phyloP scores from a whole-genome alignment of 1,140 invertebrate genomes.

The Pseudomyrmex gracilis region DNA sequence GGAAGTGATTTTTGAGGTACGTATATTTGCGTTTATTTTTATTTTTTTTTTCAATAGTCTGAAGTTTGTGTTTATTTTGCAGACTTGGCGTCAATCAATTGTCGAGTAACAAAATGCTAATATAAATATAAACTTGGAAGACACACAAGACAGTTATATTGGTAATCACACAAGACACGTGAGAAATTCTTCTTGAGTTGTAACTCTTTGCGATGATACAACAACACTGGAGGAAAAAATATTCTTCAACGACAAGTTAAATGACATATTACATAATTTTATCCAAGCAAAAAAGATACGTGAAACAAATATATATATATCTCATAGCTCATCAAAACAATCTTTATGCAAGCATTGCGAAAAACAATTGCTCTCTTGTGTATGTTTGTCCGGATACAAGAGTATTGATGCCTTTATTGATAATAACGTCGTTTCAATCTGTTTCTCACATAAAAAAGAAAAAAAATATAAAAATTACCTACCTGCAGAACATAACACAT shows the following conservation, averaged over 20 bases:
- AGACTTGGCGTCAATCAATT: background rate
- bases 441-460: conserved; percentile 40
- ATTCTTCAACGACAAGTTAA: too few relatives aligned
- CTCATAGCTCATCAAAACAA: background rate
- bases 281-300: too few relatives aligned
- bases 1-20: background rate
- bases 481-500: conserved; percentile 63
- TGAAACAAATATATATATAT: background rate
- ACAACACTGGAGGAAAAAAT: background rate
- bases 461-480: conserved; percentile 66
- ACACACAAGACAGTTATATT: too few relatives aligned
- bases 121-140: conserved; percentile 26
- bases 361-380: background rate
- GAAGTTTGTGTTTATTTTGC: background rate
- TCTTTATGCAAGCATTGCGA: conserved; percentile 24
- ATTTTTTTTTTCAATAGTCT: background rate
- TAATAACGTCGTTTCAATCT: background rate
- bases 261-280: too few relatives aligned
- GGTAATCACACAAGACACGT: too few relatives aligned
- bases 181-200: background rate
- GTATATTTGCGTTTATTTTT: conserved; percentile 1
- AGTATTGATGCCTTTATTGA: background rate
- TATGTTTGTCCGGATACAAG: background rate
- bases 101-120: background rate
- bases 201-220: conserved; percentile 4